phyloP scores from a whole-genome alignment of 2,888 invertebrate genomes.

The Piscicola geometra region DNA sequence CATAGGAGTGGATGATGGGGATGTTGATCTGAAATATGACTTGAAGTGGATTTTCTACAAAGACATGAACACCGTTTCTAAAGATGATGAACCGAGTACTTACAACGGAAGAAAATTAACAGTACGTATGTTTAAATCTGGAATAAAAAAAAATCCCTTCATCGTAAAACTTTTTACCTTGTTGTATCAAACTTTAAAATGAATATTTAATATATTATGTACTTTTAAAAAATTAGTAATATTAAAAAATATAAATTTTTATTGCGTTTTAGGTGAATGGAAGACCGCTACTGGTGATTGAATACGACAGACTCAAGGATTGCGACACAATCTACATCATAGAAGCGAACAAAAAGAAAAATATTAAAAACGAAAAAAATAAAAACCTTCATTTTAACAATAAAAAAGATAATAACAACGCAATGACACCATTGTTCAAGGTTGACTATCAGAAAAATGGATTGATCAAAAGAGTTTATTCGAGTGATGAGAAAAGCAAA shows the following conservation, averaged over 20 bases:
- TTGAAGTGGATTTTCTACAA: neutral
- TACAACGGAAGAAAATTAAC: neutral
- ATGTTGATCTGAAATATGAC: neutral
- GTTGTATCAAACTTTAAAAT: no score
- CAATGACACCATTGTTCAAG: neutral
- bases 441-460: neutral
- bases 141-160: no score
- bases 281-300: neutral
- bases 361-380: neutral
- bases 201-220: no score
- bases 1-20: neutral
- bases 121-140: no score
- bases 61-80: neutral
- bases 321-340: neutral
- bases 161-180: no score
- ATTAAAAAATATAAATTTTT: neutral
- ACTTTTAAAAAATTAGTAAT: no score
- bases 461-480: neutral
- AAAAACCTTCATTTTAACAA: no score
- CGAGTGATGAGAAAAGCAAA: neutral
- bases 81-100: neutral
- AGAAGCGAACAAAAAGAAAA: neutral
- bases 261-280: constrained; percentile 3
- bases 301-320: neutral
- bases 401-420: neutral